A percentile compares a stretch with the other conserved stretches of the same genome.
Conservation (phyloP, 1,140 invertebrate genomes). For the Drosophila yakuba region DNA sequence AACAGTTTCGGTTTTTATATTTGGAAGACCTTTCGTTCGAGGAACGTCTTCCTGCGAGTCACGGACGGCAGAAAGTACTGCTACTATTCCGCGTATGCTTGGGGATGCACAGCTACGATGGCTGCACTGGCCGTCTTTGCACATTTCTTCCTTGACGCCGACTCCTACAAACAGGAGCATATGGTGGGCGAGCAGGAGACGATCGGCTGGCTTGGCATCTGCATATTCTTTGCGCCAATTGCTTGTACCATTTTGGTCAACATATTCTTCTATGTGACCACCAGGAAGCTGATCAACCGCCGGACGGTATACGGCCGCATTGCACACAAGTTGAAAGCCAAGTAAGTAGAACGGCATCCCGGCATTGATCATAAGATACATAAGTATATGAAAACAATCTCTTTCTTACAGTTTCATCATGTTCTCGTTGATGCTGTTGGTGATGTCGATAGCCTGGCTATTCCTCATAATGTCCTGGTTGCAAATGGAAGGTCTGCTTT, state of each 20-base stretch:
- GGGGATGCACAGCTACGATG: slow-evolving; percentile 90
- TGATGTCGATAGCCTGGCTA: slow-evolving; percentile 90
- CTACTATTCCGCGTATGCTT: slow-evolving; percentile 92
- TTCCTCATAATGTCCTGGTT: slow-evolving; percentile 90
- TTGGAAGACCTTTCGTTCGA: slow-evolving; percentile 93
- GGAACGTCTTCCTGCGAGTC: slow-evolving; percentile 92
- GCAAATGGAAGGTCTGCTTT: slow-evolving; percentile 89
- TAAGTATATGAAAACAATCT: not conserved
- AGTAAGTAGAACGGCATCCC: slow-evolving; percentile 84
- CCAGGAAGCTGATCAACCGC: slow-evolving; percentile 90
- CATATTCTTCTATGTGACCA: slow-evolving; percentile 91
- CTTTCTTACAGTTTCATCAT: slow-evolving; percentile 89
- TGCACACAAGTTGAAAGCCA: slow-evolving; percentile 93
- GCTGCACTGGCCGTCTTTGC: slow-evolving; percentile 90
- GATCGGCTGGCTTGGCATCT: slow-evolving; percentile 91
- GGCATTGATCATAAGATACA: not conserved
- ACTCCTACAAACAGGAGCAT: slow-evolving; percentile 85
- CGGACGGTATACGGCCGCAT: slow-evolving; percentile 93
- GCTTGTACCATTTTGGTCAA: slow-evolving; percentile 91
- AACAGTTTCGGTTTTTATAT: slow-evolving; percentile 93
- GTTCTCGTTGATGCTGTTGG: slow-evolving; percentile 90
- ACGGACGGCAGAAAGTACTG: slow-evolving; percentile 94
- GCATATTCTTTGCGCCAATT: slow-evolving; percentile 91
- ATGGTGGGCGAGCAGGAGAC: slow-evolving; percentile 88
- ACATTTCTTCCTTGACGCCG: slow-evolving; percentile 91